phyloP scores from a whole-genome alignment of 1,140 invertebrate genomes.

The Copidosoma floridanum region DNA sequence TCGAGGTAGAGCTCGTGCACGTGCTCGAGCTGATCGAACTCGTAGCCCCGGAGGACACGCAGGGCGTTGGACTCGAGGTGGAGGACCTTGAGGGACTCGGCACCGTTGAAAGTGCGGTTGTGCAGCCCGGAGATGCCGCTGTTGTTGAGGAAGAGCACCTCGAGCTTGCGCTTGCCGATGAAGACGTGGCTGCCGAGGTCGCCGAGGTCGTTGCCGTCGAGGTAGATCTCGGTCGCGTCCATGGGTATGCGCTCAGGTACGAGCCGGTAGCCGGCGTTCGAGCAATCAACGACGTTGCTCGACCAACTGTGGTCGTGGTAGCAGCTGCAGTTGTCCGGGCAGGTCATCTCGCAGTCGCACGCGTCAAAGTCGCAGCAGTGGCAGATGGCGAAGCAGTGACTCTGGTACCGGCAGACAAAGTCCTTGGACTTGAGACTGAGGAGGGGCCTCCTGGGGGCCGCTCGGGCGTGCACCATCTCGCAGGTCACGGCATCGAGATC shows the following conservation, averaged over 20 bases:
- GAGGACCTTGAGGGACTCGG: conserved; percentile 72
- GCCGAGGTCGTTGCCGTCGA: conserved; percentile 86
- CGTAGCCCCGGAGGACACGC: conserved; percentile 76
- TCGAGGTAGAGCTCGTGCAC: conserved; percentile 84
- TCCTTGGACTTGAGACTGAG: conserved; percentile 82
- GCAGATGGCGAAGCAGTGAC: conserved; percentile 88
- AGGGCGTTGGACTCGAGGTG: conserved; percentile 85
- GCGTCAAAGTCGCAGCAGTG: conserved; percentile 94
- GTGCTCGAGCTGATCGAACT: conserved; percentile 78
- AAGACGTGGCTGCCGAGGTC: conserved; percentile 86
- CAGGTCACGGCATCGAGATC: conserved; percentile 89
- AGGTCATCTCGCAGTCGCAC: conserved; percentile 94
- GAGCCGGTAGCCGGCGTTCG: conserved; percentile 72
- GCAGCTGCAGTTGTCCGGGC: conserved; percentile 88
- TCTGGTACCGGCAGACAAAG: conserved; percentile 89
- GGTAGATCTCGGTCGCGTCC: conserved; percentile 90
- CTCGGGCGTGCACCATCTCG: conserved; percentile 81
- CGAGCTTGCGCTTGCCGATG: conserved; percentile 84
- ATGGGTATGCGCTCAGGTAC: conserved; percentile 87
- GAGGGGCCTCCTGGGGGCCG: conserved; percentile 76
- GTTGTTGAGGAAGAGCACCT: conserved; percentile 83
- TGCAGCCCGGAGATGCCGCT: conserved; percentile 80
- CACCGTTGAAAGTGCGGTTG: conserved; percentile 87
- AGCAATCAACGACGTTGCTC: conserved; percentile 90
- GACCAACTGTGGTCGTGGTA: conserved; percentile 94